phyloP scores from a whole-genome alignment of 2,888 invertebrate species.

The Craniophora ligustri region DNA sequence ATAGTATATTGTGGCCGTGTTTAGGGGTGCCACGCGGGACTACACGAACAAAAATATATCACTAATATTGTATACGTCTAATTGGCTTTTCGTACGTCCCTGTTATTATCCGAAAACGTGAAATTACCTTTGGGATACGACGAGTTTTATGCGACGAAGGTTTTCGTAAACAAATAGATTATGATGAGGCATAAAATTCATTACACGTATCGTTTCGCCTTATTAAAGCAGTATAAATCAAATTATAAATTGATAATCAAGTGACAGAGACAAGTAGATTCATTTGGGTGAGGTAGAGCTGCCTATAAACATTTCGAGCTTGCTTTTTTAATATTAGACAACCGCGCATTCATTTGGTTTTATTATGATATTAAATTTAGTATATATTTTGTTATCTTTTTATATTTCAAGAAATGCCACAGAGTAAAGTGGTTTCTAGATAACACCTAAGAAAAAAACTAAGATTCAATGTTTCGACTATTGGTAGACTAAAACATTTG shows the following conservation, averaged over 20 bases:
- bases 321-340: slow-evolving; percentile 23
- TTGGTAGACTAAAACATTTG: slow-evolving; percentile 8
- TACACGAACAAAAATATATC: slow-evolving; percentile 12
- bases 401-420: slow-evolving; percentile 12
- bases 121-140: slow-evolving; percentile 26
- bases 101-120: slow-evolving; percentile 34
- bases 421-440: slow-evolving; percentile 18
- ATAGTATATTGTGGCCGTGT: slow-evolving; percentile 16
- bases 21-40: slow-evolving; percentile 23
- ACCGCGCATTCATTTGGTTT: background rate
- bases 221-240: slow-evolving; percentile 16
- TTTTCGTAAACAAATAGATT: slow-evolving; percentile 36
- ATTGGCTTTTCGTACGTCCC: slow-evolving; percentile 37
- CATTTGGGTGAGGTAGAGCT: slow-evolving; percentile 27
- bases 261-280: slow-evolving; percentile 38
- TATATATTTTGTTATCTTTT: too few species aligned
- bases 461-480: slow-evolving; percentile 7
- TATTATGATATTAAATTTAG: too few species aligned
- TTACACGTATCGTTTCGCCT: slow-evolving; percentile 15
- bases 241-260: slow-evolving; percentile 37
- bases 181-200: slow-evolving; percentile 20
- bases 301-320: slow-evolving; percentile 13
- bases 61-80: slow-evolving; percentile 41
- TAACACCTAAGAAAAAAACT: slow-evolving; percentile 24
- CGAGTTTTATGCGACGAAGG: slow-evolving; percentile 15